These are phyloP conservation scores for Arizona elegans DNA, from an alignment of 2,113 vertebrate species.

Conservation along the genomic window DNA sequence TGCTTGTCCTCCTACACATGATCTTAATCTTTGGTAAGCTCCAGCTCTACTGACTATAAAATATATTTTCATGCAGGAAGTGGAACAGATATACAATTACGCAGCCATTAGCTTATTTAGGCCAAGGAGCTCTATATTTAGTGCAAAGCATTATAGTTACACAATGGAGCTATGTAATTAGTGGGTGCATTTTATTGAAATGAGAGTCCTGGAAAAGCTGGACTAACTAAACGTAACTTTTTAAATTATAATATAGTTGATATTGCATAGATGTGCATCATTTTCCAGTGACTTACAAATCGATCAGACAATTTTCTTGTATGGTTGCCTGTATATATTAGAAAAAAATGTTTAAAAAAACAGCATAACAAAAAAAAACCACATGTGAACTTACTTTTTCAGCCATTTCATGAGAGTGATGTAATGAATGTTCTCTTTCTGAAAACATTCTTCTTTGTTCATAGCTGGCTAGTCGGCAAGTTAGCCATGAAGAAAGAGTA, in stretches of 20 bases:
- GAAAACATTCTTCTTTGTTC: conserved; percentile 99
- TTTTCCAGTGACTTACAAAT: conserved; percentile 48
- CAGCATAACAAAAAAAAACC: conserved; percentile 18
- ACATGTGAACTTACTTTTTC: conserved; percentile 83
- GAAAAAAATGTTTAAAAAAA: conserved; percentile 21
- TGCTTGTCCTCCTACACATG: neutral
- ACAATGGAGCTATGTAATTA: conserved; percentile 60
- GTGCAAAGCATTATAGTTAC: conserved; percentile 52
- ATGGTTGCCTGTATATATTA: conserved; percentile 31
- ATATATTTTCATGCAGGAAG: conserved; percentile 58
- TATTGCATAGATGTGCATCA: conserved; percentile 36
- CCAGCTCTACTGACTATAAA: conserved; percentile 46
- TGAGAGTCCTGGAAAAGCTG: conserved; percentile 57
- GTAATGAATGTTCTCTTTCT: conserved; percentile 94
- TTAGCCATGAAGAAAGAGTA: conserved; percentile 96
- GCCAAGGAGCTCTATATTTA: conserved; percentile 58
- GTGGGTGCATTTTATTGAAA: conserved; percentile 62
- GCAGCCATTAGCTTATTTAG: conserved; percentile 64
- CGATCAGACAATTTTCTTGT: conserved; percentile 25
- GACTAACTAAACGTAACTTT: conserved; percentile 44
- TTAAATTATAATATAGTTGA: conserved; percentile 46
- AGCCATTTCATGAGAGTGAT: conserved; percentile 97
- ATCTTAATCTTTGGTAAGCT: neutral
- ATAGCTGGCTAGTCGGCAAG: conserved; percentile 94
- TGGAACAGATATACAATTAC: conserved; percentile 55